Evolutionary conservation across 2,888 invertebrate species (phyloP).

Genomic region (Ischnura elegans): DNA sequence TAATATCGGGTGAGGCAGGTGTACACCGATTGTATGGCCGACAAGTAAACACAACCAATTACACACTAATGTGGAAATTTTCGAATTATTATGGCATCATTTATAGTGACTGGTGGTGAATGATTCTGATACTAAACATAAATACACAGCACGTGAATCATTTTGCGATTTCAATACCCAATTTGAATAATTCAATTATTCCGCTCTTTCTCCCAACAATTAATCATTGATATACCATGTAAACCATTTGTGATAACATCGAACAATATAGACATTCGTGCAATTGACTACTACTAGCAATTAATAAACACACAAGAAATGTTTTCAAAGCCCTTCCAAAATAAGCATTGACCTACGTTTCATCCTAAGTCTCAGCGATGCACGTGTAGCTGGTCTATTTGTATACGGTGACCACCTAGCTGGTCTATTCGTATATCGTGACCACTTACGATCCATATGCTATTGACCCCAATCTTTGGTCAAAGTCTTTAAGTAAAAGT

Average conservation of each 20-base stretch:
- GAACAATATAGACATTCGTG: constrained; percentile 27
- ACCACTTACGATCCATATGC: constrained; percentile 66
- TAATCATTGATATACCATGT: not conserved
- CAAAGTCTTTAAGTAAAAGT: not conserved
- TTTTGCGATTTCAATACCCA: not conserved
- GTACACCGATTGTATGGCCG: not conserved
- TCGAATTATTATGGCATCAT: not conserved
- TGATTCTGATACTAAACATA: not conserved
- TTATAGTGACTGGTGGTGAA: not conserved
- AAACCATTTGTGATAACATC: not conserved
- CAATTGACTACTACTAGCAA: constrained; percentile 30
- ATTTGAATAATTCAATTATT: not conserved
- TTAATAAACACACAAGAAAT: constrained; percentile 49
- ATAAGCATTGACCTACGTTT: constrained; percentile 60
- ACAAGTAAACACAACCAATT: not conserved
- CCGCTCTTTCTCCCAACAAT: not conserved
- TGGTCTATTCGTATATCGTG: constrained; percentile 64
- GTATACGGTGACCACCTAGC: constrained; percentile 58
- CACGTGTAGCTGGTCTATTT: constrained; percentile 64
- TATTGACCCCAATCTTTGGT: constrained; percentile 29
- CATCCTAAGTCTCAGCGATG: constrained; percentile 63
- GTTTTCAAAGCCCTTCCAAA: constrained; percentile 47
- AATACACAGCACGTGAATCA: not conserved
- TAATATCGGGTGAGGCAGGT: not conserved
- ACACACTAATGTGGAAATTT: not conserved